Evolutionary conservation across 2,113 vertebrate genomes (phyloP).

Genomic region (Neolamprologus fasciatus): DNA sequence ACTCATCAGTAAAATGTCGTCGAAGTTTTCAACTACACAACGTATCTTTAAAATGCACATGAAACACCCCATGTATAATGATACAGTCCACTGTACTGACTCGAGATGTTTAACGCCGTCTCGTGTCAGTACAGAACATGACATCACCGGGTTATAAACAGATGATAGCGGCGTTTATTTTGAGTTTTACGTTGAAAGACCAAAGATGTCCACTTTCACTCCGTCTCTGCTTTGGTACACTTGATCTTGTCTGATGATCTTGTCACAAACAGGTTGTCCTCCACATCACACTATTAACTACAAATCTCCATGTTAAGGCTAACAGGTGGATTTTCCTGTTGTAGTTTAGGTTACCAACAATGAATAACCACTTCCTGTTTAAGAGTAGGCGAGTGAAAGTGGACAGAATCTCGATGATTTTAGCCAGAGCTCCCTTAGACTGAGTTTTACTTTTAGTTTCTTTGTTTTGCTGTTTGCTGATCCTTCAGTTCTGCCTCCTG

Average conservation of each 20-base stretch:
- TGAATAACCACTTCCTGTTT: neutral
- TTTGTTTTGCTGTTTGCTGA: neutral
- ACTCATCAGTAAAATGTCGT: neutral
- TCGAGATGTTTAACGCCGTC: accelerated
- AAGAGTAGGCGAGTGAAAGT: neutral
- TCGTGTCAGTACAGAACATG: neutral
- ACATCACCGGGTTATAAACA: neutral
- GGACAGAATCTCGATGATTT: neutral
- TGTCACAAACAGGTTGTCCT: accelerated
- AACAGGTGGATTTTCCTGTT: neutral
- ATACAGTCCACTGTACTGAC: neutral
- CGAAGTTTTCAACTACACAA: accelerated
- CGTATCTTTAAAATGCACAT: neutral
- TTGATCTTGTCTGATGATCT: neutral
- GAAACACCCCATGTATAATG: neutral
- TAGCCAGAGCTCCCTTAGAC: neutral
- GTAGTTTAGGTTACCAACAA: neutral
- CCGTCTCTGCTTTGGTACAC: neutral
- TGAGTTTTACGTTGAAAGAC: neutral
- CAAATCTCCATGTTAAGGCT: neutral
- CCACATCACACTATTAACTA: neutral
- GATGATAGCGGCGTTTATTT: neutral
- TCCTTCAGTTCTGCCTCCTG: neutral
- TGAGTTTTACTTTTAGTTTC: neutral
- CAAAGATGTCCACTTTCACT: neutral